phyloP scores from a whole-genome alignment of 2,888 invertebrate genomes.

The Heliconius cydno region DNA sequence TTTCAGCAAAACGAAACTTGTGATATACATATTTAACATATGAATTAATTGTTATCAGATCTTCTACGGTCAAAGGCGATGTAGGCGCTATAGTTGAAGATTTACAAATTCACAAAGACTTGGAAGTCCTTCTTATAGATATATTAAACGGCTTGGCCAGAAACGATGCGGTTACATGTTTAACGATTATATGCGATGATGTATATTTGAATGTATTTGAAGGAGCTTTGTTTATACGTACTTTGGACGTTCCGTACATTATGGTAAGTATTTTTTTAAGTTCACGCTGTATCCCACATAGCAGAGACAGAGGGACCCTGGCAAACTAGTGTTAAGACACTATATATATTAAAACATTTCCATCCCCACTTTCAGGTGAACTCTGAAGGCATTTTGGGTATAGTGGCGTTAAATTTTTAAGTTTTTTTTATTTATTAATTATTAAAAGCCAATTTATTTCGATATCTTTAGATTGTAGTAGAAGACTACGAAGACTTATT shows the following conservation, averaged over 20 bases:
- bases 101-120: constrained; percentile 59
- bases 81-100: constrained; percentile 56
- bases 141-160: constrained; percentile 59
- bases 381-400: no score
- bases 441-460: no score
- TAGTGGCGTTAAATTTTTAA: no score
- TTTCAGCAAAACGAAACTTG: no score
- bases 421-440: no score
- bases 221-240: constrained; percentile 73
- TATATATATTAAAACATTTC: no score
- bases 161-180: constrained; percentile 73
- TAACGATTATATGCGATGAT: constrained; percentile 80
- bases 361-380: no score
- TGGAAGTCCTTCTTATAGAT: constrained; percentile 66
- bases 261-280: constrained; percentile 67
- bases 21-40: no score
- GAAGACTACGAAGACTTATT: constrained; percentile 86
- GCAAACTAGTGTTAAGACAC: no score
- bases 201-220: constrained; percentile 81
- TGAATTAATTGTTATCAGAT: neutral
- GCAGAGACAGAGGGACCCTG: no score
- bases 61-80: constrained; percentile 55
- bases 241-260: constrained; percentile 74
- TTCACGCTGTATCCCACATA: no score
- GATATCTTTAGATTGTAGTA: constrained; percentile 78